A percentile compares a stretch with the other conserved stretches of the same genome.
These are phyloP conservation scores for Cheilosia urbana DNA, from an alignment of 2,888 invertebrate genomes.

Conservation along the genomic window DNA sequence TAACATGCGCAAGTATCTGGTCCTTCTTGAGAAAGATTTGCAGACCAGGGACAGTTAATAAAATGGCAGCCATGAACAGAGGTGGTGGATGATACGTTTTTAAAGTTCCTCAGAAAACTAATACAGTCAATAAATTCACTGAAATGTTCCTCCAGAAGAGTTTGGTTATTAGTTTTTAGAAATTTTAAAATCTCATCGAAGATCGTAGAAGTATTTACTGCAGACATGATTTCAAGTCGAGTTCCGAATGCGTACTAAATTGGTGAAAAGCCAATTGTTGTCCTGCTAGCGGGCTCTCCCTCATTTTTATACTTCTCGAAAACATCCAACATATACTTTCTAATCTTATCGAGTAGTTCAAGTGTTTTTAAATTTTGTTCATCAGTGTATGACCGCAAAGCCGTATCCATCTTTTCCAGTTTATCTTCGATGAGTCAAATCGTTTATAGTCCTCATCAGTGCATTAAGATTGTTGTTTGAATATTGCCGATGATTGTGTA, in stretches of 20 bases:
- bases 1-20: conserved; percentile 26
- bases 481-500: background rate
- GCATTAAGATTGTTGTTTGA: background rate
- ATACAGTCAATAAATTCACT: background rate
- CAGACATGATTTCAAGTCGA: background rate
- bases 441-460: background rate
- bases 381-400: background rate
- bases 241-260: background rate
- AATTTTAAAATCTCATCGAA: conserved; percentile 5
- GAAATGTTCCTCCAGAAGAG: background rate
- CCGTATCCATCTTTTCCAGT: background rate
- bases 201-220: background rate
- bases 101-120: background rate
- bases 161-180: background rate
- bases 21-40: conserved; percentile 5
- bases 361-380: background rate
- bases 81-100: background rate
- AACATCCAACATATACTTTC: background rate
- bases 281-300: no score
- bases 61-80: conserved; percentile 24
- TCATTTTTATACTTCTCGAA: background rate
- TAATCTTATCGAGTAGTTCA: background rate
- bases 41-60: conserved; percentile 14
- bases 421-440: background rate
- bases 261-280: no score